These are phyloP conservation scores for Meiosimyza decipiens DNA, from an alignment of 2,888 invertebrate species.

Conservation along the genomic window DNA sequence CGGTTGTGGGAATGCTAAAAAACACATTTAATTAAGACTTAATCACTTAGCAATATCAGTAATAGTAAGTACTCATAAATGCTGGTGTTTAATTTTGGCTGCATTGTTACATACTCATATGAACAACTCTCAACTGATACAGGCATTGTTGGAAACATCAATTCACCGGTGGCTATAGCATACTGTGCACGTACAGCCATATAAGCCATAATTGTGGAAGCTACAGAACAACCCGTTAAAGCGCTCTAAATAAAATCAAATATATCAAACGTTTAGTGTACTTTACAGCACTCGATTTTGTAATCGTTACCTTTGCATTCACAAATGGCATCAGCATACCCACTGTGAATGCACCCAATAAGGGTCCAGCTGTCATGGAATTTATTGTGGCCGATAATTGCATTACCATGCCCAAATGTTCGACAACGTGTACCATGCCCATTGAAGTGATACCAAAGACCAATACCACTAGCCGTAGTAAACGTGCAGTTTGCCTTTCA, in stretches of 20 bases:
- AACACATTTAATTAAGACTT: too few relatives aligned
- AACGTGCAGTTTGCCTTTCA: conserved; percentile 68
- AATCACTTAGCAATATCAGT: background rate
- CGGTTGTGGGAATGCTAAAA: too few relatives aligned
- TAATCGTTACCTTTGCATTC: conserved; percentile 69
- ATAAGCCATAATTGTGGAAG: conserved; percentile 74
- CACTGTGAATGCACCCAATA: conserved; percentile 77
- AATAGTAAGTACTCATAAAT: conserved; percentile 37
- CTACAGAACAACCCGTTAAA: conserved; percentile 73
- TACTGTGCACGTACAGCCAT: conserved; percentile 75
- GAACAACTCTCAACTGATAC: conserved; percentile 53
- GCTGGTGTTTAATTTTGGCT: conserved; percentile 43
- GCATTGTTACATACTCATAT: conserved; percentile 46
- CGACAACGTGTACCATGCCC: conserved; percentile 74
- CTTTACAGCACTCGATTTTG: background rate
- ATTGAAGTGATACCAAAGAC: conserved; percentile 75
- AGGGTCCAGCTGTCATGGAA: conserved; percentile 74
- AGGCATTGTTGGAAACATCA: conserved; percentile 59
- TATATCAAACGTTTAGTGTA: background rate
- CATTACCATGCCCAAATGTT: conserved; percentile 78
- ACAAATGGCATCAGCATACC: conserved; percentile 75
- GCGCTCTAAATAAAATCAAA: conserved; percentile 70
- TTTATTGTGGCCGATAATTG: conserved; percentile 73
- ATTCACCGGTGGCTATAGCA: conserved; percentile 72
- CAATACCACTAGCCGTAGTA: conserved; percentile 76